Evolutionary conservation across 2,888 invertebrate species (phyloP), one percentile per base, ranked within the genome.

Genomic region (Petrophora chlorosata): DNA sequence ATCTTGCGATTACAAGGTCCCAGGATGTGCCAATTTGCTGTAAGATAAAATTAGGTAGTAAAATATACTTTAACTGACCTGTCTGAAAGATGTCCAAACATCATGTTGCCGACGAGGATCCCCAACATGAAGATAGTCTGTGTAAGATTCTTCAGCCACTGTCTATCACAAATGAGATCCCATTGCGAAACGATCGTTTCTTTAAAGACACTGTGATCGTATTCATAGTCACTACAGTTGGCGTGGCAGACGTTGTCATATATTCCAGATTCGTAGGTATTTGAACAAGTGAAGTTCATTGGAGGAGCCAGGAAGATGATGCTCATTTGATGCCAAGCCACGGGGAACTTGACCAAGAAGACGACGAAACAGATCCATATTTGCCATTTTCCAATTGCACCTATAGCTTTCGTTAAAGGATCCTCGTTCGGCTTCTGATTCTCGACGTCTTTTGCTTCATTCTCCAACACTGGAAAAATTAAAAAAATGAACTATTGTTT

Each of bases 61-160:
- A 39, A 34, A 1, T 26, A 33, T 1, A 19, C 5, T 42, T 40
- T 35, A 15, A 79, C 85, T 63, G 48, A 95, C 95, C 93, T 94
- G 85, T 96, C 96, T n/a, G 95, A 93, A 13, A 94, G 82, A 76
- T 93, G 92, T 47, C 96, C 95, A 73, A 95, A 95, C 39, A 93
- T 64, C 79, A 95, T 92, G 67, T 94, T 95, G 34, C 96, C 96
- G 35, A 94, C 85, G 51, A 96, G 91, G 50, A 96, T 93, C 3
- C 96, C 96, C 30, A 94, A 82, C 95, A 96, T 96, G 56, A 95
- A 94, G 41, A 95, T 84, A 3, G 94, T 94, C 73, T 96, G 96
- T 0, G 95, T 94, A n/a, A 95, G 82, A 67, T 94, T 94, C 32
- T 94, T 93, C 56, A 95, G 83, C 82, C 94, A 93, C 8, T 89